Conservation (phyloP, 2,113 vertebrate genomes). For the Ascaphus truei region DNA sequence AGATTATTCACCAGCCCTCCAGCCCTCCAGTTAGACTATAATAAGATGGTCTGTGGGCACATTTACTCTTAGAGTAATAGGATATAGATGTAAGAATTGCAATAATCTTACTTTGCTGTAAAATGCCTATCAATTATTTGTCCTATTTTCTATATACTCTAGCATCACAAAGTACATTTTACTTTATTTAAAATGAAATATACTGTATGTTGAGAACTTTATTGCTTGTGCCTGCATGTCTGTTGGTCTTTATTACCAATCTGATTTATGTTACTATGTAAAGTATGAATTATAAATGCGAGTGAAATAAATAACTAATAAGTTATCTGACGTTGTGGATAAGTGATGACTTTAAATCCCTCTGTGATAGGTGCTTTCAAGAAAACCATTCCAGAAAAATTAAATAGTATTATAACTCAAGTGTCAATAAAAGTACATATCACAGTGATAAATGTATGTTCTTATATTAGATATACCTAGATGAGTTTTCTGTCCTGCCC, state of each 20-base stretch:
- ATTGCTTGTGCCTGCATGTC: conserved; percentile 20
- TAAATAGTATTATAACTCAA: too few species aligned
- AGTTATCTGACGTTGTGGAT: conserved; percentile 12
- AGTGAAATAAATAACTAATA: conserved; percentile 35
- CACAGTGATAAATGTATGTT: too few species aligned
- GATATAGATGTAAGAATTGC: conserved; percentile 41
- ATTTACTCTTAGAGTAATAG: conserved; percentile 50
- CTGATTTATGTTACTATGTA: conserved; percentile 12
- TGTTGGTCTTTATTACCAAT: conserved; percentile 3
- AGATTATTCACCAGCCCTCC: conserved; percentile 56
- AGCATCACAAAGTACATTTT: conserved; percentile 4
- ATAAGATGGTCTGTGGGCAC: conserved; percentile 51
- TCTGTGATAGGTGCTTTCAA: neutral
- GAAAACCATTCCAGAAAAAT: neutral
- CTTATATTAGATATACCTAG: too few species aligned
- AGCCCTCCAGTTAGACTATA: conserved; percentile 56
- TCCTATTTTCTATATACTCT: conserved; percentile 4
- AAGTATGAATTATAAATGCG: conserved; percentile 33
- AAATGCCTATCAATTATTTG: conserved; percentile 34
- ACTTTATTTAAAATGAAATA: conserved; percentile 27
- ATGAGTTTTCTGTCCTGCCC: too few species aligned
- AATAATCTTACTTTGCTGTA: conserved; percentile 37
- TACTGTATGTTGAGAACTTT: conserved; percentile 24
- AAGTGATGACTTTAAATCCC: neutral
- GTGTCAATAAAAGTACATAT: too few species aligned